Percentiles rank a stretch among this genome's conserved stretches.
These are phyloP conservation scores for Therioaphis trifolii DNA, from an alignment of 2,888 invertebrate genomes.

Conservation along the genomic window DNA sequence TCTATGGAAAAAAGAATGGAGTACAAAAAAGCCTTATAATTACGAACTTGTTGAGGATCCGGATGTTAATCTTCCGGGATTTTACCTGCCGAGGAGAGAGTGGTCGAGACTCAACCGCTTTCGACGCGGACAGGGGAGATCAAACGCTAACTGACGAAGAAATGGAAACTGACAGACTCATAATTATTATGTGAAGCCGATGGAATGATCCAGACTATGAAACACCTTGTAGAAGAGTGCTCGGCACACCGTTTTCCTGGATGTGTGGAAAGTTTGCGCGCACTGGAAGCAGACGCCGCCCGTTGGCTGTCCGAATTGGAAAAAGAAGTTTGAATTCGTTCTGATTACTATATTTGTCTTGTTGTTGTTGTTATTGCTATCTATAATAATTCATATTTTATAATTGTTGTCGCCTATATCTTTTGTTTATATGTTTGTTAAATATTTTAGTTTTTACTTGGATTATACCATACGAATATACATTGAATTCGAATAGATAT, in stretches of 20 bases:
- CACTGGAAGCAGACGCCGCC: neutral
- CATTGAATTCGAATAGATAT: too few relatives aligned
- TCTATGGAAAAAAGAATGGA: slow-evolving; percentile 31
- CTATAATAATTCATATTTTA: slow-evolving; percentile 8
- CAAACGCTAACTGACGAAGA: too few relatives aligned
- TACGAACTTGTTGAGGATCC: slow-evolving; percentile 20
- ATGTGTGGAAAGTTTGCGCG: neutral
- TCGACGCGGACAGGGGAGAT: too few relatives aligned
- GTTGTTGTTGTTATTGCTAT: too few relatives aligned
- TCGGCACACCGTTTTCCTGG: neutral
- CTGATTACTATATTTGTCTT: neutral
- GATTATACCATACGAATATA: slow-evolving; percentile 1
- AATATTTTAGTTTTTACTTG: neutral
- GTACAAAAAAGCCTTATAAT: slow-evolving; percentile 14
- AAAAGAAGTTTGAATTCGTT: neutral
- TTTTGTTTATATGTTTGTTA: slow-evolving; percentile 8
- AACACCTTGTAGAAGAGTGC: too few relatives aligned
- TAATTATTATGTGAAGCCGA: too few relatives aligned
- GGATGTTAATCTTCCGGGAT: slow-evolving; percentile 9
- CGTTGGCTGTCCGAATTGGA: neutral
- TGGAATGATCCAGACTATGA: too few relatives aligned
- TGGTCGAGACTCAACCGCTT: too few relatives aligned
- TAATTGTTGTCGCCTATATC: neutral
- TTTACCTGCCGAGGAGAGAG: neutral
- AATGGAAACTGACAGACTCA: too few relatives aligned